Conservation (phyloP, 2,888 invertebrate genomes). For the Caenorhabditis japonica region DNA sequence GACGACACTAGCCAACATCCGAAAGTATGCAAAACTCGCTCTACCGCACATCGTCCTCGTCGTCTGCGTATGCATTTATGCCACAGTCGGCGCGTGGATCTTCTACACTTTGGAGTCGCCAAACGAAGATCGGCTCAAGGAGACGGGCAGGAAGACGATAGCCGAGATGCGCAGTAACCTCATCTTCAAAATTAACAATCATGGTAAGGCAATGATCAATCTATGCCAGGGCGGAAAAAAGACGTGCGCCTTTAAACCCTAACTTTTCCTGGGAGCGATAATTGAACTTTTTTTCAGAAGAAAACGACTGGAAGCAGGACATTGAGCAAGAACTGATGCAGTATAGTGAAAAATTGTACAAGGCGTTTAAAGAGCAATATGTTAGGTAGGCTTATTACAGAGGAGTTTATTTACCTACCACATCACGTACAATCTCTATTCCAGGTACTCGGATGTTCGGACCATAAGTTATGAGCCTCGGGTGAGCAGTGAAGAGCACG, state of each 20-base stretch:
- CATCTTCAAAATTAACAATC: conserved; percentile 59
- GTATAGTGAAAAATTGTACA: conserved; percentile 73
- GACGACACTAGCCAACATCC: conserved; percentile 37
- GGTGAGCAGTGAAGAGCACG: conserved; percentile 44
- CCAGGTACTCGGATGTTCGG: conserved; percentile 71
- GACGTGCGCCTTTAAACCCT: too few species aligned
- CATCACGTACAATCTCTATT: conserved; percentile 1
- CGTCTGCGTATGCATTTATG: conserved; percentile 74
- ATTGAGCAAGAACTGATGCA: conserved; percentile 64
- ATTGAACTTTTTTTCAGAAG: conserved; percentile 40
- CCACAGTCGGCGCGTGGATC: conserved; percentile 74
- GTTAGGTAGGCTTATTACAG: conserved; percentile 63
- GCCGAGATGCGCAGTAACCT: conserved; percentile 63
- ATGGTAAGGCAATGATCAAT: conserved; percentile 18
- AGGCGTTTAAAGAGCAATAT: conserved; percentile 76
- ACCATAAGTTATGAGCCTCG: conserved; percentile 32
- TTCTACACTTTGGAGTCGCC: conserved; percentile 76
- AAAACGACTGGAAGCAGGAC: conserved; percentile 62
- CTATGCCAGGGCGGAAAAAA: too few species aligned
- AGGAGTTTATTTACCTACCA: not conserved
- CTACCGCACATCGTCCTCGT: conserved; percentile 77
- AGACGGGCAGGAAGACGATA: conserved; percentile 64
- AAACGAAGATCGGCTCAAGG: conserved; percentile 69
- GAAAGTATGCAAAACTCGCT: conserved; percentile 72
- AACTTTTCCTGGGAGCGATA: not conserved